phyloP scores from a whole-genome alignment of 2,888 invertebrate genomes.

The Cheilosia vulpina region DNA sequence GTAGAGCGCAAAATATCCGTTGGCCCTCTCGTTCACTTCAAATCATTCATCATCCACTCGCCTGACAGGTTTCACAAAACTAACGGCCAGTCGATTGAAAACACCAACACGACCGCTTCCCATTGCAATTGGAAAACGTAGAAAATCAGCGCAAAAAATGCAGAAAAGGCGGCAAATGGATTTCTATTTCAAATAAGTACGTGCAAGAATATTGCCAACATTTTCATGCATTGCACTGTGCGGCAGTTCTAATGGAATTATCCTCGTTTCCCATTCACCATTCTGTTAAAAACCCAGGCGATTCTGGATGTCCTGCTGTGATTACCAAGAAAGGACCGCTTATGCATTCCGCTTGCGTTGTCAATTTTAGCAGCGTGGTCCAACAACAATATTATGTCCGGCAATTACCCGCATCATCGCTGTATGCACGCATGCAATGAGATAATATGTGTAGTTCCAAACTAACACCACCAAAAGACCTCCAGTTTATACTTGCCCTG shows the following conservation, averaged over 20 bases:
- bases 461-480: constrained; percentile 48
- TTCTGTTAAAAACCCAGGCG: constrained; percentile 28
- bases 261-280: constrained; percentile 42
- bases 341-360: constrained; percentile 71
- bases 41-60: constrained; percentile 56
- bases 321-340: constrained; percentile 66
- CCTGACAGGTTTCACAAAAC: constrained; percentile 44
- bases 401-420: constrained; percentile 71
- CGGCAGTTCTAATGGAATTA: constrained; percentile 63
- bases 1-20: constrained; percentile 12
- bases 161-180: constrained; percentile 59
- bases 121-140: constrained; percentile 60
- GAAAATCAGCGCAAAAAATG: constrained; percentile 65
- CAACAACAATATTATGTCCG: constrained; percentile 65
- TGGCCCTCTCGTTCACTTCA: constrained; percentile 28
- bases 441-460: background rate
- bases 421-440: background rate
- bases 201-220: constrained; percentile 15
- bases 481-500: constrained; percentile 39
- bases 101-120: constrained; percentile 22
- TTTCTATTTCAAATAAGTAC: constrained; percentile 15
- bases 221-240: constrained; percentile 25
- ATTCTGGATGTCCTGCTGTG: constrained; percentile 58
- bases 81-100: constrained; percentile 42
- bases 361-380: constrained; percentile 63